A percentile compares a stretch with the other conserved stretches of the same genome.
Conservation (phyloP, 2,797 vertebrate genomes). For the Ctenosaura bakeri region DNA sequence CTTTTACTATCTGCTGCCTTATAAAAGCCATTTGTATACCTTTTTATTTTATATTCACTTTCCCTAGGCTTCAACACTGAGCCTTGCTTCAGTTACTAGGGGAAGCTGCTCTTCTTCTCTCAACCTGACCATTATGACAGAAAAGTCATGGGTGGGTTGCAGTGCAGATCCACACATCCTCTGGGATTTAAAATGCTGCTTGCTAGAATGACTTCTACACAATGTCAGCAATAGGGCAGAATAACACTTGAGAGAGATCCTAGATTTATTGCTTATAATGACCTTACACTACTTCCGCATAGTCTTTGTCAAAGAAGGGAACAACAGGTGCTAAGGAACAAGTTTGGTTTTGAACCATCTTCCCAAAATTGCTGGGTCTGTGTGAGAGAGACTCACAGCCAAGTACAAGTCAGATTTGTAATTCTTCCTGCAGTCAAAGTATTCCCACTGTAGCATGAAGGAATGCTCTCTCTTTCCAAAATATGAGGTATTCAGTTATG, state of each 20-base stretch:
- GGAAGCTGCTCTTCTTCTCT: slow-evolving; percentile 7
- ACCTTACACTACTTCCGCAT: not conserved
- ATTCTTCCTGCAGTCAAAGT: not conserved
- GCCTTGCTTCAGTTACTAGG: not conserved
- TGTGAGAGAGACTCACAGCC: not conserved
- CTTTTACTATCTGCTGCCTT: slow-evolving; percentile 1
- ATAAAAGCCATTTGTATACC: not conserved
- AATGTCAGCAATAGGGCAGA: not conserved
- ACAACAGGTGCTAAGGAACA: not conserved
- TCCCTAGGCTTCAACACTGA: not conserved
- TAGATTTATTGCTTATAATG: not conserved
- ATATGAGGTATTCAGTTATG: not conserved
- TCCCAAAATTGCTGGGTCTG: not conserved
- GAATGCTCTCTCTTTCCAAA: not conserved
- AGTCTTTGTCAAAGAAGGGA: not conserved
- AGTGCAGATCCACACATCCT: not conserved
- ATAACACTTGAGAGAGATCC: not conserved
- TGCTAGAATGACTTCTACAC: not conserved
- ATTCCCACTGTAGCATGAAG: not conserved
- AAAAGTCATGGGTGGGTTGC: not conserved
- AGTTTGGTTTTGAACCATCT: not conserved
- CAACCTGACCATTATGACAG: not conserved
- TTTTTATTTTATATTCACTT: slow-evolving; percentile 6
- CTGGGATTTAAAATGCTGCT: not conserved
- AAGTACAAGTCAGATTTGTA: not conserved